Base-by-base conservation (phyloP, 2,797 vertebrate species). In the Tokudaia muenninki region DNA sequence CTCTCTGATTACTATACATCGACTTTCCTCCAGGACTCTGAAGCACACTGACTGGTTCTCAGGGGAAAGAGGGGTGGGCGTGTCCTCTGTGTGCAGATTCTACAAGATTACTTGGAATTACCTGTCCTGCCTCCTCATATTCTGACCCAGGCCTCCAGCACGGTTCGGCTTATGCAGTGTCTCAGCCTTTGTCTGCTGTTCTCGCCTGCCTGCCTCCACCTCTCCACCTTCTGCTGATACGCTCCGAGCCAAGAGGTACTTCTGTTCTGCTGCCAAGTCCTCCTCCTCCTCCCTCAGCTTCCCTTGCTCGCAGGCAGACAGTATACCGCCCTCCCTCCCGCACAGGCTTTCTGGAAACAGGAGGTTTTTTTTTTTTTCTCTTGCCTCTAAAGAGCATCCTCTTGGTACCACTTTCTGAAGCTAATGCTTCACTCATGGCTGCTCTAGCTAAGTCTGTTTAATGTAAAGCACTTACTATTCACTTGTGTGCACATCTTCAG, bases 211-310 rank as follows among this genome's bases (percentile, higher is more conserved):
- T 90, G 92, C 93, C 84, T 91, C 95, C 92, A 94, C 92, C 94
- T 90, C 94, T 97, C 88, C 72, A 87, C 97, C 97, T 97, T 94
- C 97, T 98, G 97, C 81, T 6, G 29, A 19, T 9, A 67, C 57
- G 57, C 74, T 94, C 50, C 0, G 44, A 96, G 97, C 94, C 94
- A 97, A 74, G 79, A 87, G 31, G 59, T 14, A 0, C 92, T 84
- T 52, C 78, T 57, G 87, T 61, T 94, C 86, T 2, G 14, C 90
- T 94, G 95, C 89, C 94, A 97, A 91, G 7, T 87, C 86, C 67
- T 93, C 81, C 87, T 92, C 81, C 87, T 92, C 81, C 87, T 17
- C 21, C 63, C 47, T 92, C 75, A 50, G 75, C 88, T 79, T 61
- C 59, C 13, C 87, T 61, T 16, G 63, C 80, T 92, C 79, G 31